These are phyloP conservation scores for Pristionchus entomophagus DNA, from an alignment of 2,888 invertebrate genomes.

Conservation along the genomic window DNA sequence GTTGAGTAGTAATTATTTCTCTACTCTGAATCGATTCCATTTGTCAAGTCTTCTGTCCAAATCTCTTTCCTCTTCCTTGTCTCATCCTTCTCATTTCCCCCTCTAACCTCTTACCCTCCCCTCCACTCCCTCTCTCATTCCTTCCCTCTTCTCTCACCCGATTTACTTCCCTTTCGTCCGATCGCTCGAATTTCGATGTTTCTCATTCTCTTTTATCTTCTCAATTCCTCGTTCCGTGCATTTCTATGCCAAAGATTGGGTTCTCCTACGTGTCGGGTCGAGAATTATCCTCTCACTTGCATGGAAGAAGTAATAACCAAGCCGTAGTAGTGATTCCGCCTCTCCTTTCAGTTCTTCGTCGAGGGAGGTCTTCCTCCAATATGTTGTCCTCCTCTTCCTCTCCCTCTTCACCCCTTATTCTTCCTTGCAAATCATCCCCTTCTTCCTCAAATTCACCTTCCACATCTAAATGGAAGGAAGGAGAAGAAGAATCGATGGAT, in stretches of 20 bases:
- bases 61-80: conserved; percentile 33
- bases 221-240: too few species aligned
- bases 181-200: conserved; percentile 35
- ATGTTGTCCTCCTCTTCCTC: conserved; percentile 51
- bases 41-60: neutral
- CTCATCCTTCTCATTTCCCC: conserved; percentile 45
- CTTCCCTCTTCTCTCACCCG: conserved; percentile 37
- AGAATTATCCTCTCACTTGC: neutral
- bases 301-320: conserved; percentile 33
- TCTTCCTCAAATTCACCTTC: conserved; percentile 43
- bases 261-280: neutral
- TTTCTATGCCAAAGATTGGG: too few species aligned
- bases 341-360: conserved; percentile 29
- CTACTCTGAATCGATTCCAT: neutral
- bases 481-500: conserved; percentile 28
- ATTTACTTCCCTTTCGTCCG: conserved; percentile 29
- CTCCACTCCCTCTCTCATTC: conserved; percentile 43
- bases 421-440: neutral
- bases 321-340: neutral
- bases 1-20: neutral
- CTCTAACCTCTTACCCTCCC: conserved; percentile 50
- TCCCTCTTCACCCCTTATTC: conserved; percentile 45
- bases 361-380: conserved; percentile 47
- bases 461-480: conserved; percentile 36
- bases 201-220: conserved; percentile 32